Percentiles rank a stretch among this genome's conserved stretches.
Evolutionary conservation across 2,113 vertebrate genomes (phyloP).

Genomic region (Jacana jacana): DNA sequence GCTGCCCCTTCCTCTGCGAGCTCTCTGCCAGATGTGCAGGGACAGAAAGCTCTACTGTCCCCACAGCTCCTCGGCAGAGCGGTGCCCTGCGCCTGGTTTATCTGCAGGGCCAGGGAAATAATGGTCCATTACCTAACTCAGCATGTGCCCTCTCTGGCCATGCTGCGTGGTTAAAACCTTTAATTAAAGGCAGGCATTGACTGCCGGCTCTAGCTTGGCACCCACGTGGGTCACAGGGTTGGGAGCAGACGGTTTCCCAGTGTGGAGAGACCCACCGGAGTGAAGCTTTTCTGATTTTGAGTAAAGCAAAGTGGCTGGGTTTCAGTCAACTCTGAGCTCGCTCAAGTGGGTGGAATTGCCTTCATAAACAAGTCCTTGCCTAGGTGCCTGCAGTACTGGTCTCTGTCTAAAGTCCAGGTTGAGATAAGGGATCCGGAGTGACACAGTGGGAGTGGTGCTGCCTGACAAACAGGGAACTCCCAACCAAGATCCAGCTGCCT

Average conservation of each 20-base stretch:
- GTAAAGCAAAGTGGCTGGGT: background rate
- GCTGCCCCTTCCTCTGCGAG: background rate
- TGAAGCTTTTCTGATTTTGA: background rate
- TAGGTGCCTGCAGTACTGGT: background rate
- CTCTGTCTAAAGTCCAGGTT: conserved; percentile 2
- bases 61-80: background rate
- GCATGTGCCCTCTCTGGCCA: background rate
- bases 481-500: background rate
- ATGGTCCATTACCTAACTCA: background rate
- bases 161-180: background rate
- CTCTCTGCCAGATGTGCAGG: background rate
- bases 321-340: rapidly evolving
- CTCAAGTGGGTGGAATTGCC: background rate
- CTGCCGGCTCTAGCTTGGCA: background rate
- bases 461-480: background rate
- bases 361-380: background rate
- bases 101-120: background rate
- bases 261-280: background rate
- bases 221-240: rapidly evolving
- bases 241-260: background rate
- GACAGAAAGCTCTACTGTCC: background rate
- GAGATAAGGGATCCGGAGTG: background rate
- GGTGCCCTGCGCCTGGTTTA: background rate
- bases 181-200: background rate
- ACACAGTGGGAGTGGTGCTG: background rate